Conservation (phyloP, 1,140 invertebrate genomes). For the Papilio machaon region DNA sequence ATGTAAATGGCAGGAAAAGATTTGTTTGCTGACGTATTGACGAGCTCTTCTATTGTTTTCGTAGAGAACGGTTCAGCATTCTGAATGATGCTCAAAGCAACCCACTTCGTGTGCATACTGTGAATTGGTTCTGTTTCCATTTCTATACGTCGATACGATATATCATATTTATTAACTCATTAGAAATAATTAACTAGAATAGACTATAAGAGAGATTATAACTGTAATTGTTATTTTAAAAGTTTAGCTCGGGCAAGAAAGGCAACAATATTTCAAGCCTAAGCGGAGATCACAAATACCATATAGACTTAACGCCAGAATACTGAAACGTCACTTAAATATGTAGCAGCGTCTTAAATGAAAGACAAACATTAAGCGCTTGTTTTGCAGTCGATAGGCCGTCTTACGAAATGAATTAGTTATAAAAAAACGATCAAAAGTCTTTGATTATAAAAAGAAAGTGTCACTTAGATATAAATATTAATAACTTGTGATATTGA, state of each 20-base stretch:
- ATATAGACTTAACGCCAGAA: too few species aligned
- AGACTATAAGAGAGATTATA: neutral
- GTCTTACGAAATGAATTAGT: neutral
- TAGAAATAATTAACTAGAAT: neutral
- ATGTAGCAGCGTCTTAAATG: too few species aligned
- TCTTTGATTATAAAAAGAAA: neutral
- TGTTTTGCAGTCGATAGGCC: neutral
- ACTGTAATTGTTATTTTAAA: too few species aligned
- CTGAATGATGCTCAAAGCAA: slow-evolving; percentile 34
- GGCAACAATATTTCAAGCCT: neutral
- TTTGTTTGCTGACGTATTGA: slow-evolving; percentile 6
- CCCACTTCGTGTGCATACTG: slow-evolving; percentile 25
- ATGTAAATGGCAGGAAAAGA: neutral
- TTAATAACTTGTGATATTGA: neutral
- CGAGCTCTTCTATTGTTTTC: slow-evolving; percentile 36
- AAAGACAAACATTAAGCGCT: neutral
- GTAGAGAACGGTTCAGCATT: slow-evolving; percentile 35
- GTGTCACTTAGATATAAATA: neutral
- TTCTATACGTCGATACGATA: neutral
- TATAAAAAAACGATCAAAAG: neutral
- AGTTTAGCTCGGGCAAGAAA: too few species aligned
- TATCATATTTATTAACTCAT: neutral
- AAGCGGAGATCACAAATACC: neutral
- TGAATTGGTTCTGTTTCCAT: slow-evolving; percentile 27
- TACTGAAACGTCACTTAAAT: too few species aligned